Evolutionary conservation across 1,140 invertebrate species (phyloP).

Genomic region (Subanguina moxae): DNA sequence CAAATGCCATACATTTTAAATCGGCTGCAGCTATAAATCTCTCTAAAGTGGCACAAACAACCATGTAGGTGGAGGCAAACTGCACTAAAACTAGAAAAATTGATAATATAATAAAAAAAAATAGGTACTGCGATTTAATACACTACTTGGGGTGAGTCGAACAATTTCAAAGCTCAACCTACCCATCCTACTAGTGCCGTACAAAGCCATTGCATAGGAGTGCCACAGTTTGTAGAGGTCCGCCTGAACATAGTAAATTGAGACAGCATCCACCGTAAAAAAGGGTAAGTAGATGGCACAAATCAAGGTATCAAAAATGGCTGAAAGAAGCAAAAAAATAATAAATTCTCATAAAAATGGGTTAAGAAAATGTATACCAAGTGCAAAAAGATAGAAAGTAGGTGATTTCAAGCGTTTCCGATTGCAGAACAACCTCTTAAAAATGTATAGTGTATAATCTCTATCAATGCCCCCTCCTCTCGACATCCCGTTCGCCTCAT

Average conservation of each 20-base stretch:
- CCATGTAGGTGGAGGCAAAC: conserved; percentile 51
- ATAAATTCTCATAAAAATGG: too few relatives aligned
- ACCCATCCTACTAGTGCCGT: conserved; percentile 45
- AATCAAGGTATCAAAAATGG: conserved; percentile 46
- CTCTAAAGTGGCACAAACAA: conserved; percentile 45
- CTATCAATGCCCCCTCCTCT: too few relatives aligned
- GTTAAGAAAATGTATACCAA: too few relatives aligned
- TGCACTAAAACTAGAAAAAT: conserved; percentile 36
- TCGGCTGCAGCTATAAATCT: conserved; percentile 46
- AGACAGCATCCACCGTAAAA: conserved; percentile 47
- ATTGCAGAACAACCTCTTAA: conserved; percentile 36
- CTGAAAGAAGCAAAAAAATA: conserved; percentile 11
- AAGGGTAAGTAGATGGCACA: conserved; percentile 48
- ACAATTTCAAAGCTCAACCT: conserved; percentile 7
- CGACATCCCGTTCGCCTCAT: too few relatives aligned
- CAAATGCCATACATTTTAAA: conserved; percentile 29
- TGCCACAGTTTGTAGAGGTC: conserved; percentile 48
- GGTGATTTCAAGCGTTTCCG: conserved; percentile 32
- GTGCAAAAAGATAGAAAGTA: conserved; percentile 38
- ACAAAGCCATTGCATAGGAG: conserved; percentile 43
- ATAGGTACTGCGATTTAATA: too few relatives aligned
- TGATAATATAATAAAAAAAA: conserved; percentile 1
- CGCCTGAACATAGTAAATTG: conserved; percentile 41
- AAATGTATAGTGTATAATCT: background rate
- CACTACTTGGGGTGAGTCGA: too few relatives aligned